Evolutionary conservation across 2,888 invertebrate genomes (phyloP).

Genomic region (Callimorpha dominula): DNA sequence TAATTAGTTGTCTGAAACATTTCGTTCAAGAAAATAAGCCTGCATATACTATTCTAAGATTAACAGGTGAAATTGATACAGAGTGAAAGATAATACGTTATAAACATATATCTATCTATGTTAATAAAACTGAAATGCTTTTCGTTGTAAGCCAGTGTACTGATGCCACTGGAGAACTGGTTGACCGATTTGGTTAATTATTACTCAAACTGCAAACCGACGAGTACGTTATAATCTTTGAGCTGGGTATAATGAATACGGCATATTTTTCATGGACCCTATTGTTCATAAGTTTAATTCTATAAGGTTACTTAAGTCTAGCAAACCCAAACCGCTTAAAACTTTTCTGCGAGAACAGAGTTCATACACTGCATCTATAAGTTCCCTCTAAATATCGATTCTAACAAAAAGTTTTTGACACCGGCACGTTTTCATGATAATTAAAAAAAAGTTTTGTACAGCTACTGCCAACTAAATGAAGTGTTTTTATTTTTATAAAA

Average conservation of each 20-base stretch:
- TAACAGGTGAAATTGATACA: not conserved
- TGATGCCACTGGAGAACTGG: too few species aligned
- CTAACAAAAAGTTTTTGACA: slow-evolving; percentile 5
- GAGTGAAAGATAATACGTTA: not conserved
- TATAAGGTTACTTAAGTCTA: not conserved
- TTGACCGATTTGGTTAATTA: too few species aligned
- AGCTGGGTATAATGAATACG: too few species aligned
- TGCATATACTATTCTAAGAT: not conserved
- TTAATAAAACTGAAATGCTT: too few species aligned
- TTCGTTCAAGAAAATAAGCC: slow-evolving; percentile 8
- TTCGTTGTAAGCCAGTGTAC: too few species aligned
- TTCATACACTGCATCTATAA: not conserved
- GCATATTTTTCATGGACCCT: too few species aligned
- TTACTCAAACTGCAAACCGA: too few species aligned
- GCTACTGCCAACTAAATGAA: not conserved
- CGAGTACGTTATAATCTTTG: too few species aligned
- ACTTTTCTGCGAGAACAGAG: not conserved
- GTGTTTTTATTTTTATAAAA: not conserved
- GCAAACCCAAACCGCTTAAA: not conserved
- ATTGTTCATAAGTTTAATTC: not conserved
- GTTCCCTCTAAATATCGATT: not conserved
- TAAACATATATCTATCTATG: too few species aligned
- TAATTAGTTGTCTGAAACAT: slow-evolving; percentile 40
- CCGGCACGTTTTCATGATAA: not conserved
- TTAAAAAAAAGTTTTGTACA: not conserved